Conservation (phyloP, 2,888 invertebrate species). For the Diabrotica balteata region DNA sequence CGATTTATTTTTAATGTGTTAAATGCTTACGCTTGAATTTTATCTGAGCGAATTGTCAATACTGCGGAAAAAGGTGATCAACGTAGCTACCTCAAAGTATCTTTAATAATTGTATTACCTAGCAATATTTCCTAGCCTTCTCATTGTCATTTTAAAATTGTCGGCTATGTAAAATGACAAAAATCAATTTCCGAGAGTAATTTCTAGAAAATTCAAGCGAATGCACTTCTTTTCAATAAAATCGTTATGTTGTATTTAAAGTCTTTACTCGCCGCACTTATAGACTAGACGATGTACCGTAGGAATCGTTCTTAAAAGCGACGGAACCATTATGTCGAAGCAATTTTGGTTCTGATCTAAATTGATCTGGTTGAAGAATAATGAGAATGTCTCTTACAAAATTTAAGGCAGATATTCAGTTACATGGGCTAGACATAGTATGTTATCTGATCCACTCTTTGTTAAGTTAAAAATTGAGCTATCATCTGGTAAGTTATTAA, state of each 20-base stretch:
- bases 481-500: no score
- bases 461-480: no score
- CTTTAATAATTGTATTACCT: slow-evolving; percentile 32
- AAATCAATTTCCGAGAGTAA: slow-evolving; percentile 12
- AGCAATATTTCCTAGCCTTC: slow-evolving; percentile 21
- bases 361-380: no score
- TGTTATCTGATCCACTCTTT: no score
- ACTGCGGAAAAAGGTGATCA: slow-evolving; percentile 31
- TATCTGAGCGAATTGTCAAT: slow-evolving; percentile 8
- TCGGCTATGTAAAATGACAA: slow-evolving; percentile 4
- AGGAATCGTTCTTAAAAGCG: slow-evolving; percentile 1
- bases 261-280: slow-evolving; percentile 13
- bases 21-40: slow-evolving; percentile 3
- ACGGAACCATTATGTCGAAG: no score
- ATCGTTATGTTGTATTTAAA: not conserved
- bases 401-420: no score
- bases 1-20: no score
- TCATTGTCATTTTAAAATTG: slow-evolving; percentile 10
- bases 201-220: slow-evolving; percentile 7
- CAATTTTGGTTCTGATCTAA: no score
- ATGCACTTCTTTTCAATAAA: not conserved
- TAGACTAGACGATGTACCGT: slow-evolving; percentile 11
- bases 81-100: slow-evolving; percentile 41
- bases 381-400: slow-evolving; percentile 7
- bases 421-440: no score